Percentiles rank a stretch among this genome's conserved stretches.
phyloP scores from a whole-genome alignment of 1,140 invertebrate genomes.

The Hycleus phaleratus region DNA sequence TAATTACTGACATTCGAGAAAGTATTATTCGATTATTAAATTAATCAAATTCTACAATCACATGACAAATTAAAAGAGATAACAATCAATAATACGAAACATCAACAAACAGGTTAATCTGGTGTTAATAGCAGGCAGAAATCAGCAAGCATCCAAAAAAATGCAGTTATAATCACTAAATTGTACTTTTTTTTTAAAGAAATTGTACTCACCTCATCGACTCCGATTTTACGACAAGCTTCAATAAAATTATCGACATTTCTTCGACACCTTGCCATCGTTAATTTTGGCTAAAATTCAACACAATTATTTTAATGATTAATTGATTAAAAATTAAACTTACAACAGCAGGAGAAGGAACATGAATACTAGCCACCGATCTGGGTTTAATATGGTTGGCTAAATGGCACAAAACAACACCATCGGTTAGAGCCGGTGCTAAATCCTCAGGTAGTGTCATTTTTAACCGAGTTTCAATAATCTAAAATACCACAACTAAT shows the following conservation, averaged over 20 bases:
- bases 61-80: no score
- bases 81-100: background rate
- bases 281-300: constrained; percentile 75
- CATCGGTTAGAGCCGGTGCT: constrained; percentile 78
- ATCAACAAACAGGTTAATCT: background rate
- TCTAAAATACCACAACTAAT: constrained; percentile 49
- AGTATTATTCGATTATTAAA: no score
- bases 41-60: no score
- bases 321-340: constrained; percentile 37
- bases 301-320: background rate
- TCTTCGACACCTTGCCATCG: constrained; percentile 83
- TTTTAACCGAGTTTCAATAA: constrained; percentile 83
- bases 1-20: no score
- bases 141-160: constrained; percentile 11
- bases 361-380: constrained; percentile 87
- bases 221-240: constrained; percentile 86
- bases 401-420: constrained; percentile 88
- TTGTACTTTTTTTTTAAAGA: background rate
- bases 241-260: constrained; percentile 95
- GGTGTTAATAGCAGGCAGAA: constrained; percentile 2
- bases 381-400: constrained; percentile 85
- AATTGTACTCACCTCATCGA: constrained; percentile 74
- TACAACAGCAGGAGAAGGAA: constrained; percentile 89
- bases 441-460: constrained; percentile 82
- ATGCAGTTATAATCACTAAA: constrained; percentile 2